Percentiles rank a stretch among this genome's conserved stretches.
These are phyloP conservation scores for Delichon dasypus DNA, from an alignment of 2,797 vertebrate genomes.

Conservation along the genomic window DNA sequence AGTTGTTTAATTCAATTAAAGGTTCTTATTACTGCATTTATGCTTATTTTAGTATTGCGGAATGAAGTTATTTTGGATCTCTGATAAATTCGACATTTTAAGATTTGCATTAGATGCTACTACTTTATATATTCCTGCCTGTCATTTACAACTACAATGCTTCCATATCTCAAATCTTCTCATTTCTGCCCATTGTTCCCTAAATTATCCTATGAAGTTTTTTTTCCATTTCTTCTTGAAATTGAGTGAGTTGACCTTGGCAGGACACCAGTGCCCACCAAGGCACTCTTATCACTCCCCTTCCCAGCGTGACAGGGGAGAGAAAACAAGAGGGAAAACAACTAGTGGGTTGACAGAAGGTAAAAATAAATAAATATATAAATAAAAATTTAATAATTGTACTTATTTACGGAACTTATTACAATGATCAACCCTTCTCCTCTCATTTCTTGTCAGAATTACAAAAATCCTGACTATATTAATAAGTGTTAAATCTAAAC, in stretches of 20 bases:
- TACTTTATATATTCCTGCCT: neutral
- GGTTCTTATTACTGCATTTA: neutral
- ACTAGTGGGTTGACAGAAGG: neutral
- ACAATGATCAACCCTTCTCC: neutral
- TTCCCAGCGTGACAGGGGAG: rapidly evolving
- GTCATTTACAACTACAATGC: neutral
- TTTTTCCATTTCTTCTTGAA: neutral
- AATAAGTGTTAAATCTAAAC: neutral
- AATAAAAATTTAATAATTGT: neutral
- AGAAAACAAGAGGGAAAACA: neutral
- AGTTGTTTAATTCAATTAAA: neutral
- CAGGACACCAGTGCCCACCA: rapidly evolving
- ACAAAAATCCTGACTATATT: neutral
- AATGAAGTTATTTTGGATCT: neutral
- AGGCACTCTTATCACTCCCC: neutral
- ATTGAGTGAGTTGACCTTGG: neutral
- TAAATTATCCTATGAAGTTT: neutral
- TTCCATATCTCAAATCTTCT: neutral
- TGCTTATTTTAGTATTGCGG: neutral
- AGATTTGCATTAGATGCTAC: neutral
- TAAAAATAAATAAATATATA: neutral
- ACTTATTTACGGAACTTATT: neutral
- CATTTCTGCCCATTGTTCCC: neutral
- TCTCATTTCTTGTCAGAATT: neutral
- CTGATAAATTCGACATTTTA: neutral